Evolutionary conservation across 2,888 invertebrate genomes (phyloP).

Genomic region (Trichogramma evanescens): DNA sequence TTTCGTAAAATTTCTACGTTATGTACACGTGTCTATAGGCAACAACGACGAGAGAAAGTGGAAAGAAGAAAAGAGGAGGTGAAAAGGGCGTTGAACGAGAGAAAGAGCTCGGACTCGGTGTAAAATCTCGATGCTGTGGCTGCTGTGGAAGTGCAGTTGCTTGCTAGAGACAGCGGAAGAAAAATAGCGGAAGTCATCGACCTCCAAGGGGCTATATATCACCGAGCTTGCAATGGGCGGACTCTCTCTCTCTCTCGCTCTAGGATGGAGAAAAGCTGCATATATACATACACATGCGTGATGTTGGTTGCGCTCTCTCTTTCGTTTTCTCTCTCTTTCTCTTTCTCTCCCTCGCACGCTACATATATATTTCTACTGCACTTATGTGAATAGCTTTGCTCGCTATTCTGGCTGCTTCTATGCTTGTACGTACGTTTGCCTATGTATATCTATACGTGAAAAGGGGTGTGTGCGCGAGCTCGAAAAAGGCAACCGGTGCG

Average conservation of each 20-base stretch:
- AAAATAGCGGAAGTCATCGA: conserved; percentile 58
- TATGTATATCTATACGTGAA: not conserved
- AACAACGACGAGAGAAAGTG: not conserved
- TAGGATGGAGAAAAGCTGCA: conserved; percentile 3
- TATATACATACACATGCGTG: conserved; percentile 12
- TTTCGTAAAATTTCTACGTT: conserved; percentile 16
- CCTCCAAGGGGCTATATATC: conserved; percentile 56
- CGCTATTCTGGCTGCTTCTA: no score
- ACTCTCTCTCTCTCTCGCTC: conserved; percentile 7
- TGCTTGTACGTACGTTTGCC: no score
- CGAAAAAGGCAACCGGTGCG: conserved; percentile 30
- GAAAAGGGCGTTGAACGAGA: conserved; percentile 20
- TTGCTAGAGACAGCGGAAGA: conserved; percentile 55
- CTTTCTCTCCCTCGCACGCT: no score
- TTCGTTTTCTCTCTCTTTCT: not conserved
- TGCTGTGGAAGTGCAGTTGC: conserved; percentile 42
- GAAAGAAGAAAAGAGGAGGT: not conserved
- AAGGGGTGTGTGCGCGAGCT: conserved; percentile 1
- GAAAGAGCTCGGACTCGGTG: conserved; percentile 20
- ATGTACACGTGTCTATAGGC: no score
- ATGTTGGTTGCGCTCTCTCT: not conserved
- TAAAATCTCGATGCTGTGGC: conserved; percentile 23
- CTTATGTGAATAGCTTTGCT: not conserved
- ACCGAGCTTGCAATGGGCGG: conserved; percentile 37
- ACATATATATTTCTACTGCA: not conserved